phyloP scores from a whole-genome alignment of 2,797 vertebrate species.

The Sebastes matsubarae region DNA sequence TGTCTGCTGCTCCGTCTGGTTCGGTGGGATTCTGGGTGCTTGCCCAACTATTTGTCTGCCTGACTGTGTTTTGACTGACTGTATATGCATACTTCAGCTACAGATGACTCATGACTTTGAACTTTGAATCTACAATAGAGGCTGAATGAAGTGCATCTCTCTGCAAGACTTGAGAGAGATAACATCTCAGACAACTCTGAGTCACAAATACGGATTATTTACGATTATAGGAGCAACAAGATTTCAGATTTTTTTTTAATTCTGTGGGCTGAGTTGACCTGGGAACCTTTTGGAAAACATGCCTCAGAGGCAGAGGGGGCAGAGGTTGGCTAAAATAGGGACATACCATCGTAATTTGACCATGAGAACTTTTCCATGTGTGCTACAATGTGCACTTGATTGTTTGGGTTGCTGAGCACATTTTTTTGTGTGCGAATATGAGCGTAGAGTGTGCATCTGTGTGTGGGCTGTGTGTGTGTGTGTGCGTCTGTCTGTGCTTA shows the following conservation, averaged over 20 bases:
- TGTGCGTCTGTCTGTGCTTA: conserved; percentile 45
- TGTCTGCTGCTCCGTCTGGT: conserved; percentile 24
- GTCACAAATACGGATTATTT: not conserved
- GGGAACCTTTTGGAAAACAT: conserved; percentile 44
- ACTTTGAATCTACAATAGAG: not conserved
- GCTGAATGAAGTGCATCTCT: not conserved
- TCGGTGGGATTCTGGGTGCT: conserved; percentile 30
- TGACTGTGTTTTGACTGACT: conserved; percentile 28
- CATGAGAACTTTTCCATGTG: conserved; percentile 64
- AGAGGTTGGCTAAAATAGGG: conserved; percentile 60
- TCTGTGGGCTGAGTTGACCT: conserved; percentile 18
- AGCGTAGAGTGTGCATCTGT: conserved; percentile 7
- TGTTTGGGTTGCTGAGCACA: conserved; percentile 22
- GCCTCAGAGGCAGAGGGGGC: conserved; percentile 39
- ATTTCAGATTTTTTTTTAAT: not conserved
- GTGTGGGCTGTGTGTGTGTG: conserved; percentile 23
- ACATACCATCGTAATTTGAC: conserved; percentile 56
- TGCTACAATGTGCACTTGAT: conserved; percentile 2
- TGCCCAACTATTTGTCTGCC: conserved; percentile 29
- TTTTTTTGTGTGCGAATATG: not conserved
- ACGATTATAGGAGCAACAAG: not conserved
- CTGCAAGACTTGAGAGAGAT: not conserved
- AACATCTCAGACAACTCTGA: not conserved
- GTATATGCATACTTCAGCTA: not conserved
- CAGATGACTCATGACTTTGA: not conserved